Evolutionary conservation across 2,888 invertebrate genomes (phyloP), one percentile per base, ranked within the genome.

Genomic region (Phasia obesa): DNA sequence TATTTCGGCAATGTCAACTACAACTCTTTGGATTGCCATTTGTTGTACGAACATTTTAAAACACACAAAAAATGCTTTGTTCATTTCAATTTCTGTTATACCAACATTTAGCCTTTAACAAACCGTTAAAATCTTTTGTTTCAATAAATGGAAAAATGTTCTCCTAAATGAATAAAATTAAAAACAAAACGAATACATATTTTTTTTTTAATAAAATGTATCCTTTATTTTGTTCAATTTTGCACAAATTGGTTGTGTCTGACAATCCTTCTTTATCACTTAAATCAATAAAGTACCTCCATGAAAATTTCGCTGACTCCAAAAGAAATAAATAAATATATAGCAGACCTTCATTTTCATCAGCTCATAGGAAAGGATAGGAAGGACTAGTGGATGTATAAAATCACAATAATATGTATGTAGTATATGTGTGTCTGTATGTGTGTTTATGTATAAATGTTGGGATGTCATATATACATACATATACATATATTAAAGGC

Each of bases 221-320:
- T 23, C 65, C 60, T 73, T 77, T 69, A 77, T 59, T 82, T 73
- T 69, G 69, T 64, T 64, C 73, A 59, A 74, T 74, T 74, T 78
- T 69, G 57, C 69, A 57, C 55, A 78, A 82, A 82, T 82, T 82
- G 82, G 64, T 82, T 78, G 77, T 82, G 82, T 77, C 78, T 82
- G 77, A 74, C 69, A 82, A 82, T 74, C 82, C 74, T 78, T 78
- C 74, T 82, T 82, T 82, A 78, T 82, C 77, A 74, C 78, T 82
- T 82, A 82, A 82, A 82, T 82, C 82, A 82, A 82, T 82, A 78
- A 78, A 74, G 49, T 82, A 69, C 78, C 82, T 69, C 74, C 78
- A 78, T 74, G 74, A 59, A 25, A 67, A 77, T 82, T 82, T 77
- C 25, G 78, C 78, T 78, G 78, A 78, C 78, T 82, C 64, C 4